phyloP scores from a whole-genome alignment of 1,140 invertebrate species.

The Antheraea mylitta region DNA sequence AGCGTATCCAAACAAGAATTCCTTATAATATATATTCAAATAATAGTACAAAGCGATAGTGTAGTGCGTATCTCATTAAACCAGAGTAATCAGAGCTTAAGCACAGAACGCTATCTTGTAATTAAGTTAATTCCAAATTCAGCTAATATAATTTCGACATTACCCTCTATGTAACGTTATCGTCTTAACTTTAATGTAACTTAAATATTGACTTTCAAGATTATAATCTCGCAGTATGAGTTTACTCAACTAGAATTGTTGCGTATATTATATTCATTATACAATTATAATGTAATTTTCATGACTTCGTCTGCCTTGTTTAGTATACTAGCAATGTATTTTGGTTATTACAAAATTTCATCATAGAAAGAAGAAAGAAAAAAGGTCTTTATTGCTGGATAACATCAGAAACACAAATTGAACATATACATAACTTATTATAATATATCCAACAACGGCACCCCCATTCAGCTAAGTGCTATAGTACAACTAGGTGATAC shows the following conservation, averaged over 20 bases:
- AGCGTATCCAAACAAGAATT: background rate
- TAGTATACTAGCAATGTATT: no score
- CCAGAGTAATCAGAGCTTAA: background rate
- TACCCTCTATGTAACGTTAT: background rate
- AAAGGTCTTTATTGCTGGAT: no score
- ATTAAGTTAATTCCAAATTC: conserved; percentile 3
- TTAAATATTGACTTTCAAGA: background rate
- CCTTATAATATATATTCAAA: background rate
- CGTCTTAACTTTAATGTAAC: conserved; percentile 1
- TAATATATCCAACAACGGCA: no score
- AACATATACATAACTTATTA: no score
- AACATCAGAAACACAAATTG: no score
- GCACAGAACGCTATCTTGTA: background rate
- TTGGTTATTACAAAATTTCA: no score
- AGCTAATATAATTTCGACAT: conserved; percentile 1
- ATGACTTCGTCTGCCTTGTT: no score
- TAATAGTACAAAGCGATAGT: background rate
- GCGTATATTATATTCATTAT: background rate
- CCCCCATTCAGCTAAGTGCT: no score
- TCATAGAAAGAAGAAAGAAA: no score
- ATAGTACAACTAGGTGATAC: no score
- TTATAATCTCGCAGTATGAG: background rate
- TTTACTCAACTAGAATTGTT: background rate
- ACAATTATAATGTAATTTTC: no score
- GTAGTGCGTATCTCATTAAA: background rate